These are phyloP conservation scores for Oligia latruncula DNA, from an alignment of 2,888 invertebrate species.

Conservation along the genomic window DNA sequence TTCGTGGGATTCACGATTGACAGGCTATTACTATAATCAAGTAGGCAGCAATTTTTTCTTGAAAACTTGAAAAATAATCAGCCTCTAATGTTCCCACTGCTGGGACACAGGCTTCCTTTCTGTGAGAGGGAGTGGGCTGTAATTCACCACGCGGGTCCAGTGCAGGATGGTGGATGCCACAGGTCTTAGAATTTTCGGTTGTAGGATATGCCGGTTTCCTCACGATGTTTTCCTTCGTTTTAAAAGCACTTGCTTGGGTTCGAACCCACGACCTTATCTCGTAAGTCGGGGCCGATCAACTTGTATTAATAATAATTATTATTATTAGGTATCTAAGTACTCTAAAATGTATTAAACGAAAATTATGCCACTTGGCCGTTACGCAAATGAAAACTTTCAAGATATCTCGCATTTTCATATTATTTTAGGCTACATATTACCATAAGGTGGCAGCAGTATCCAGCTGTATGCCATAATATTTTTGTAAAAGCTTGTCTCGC, in stretches of 20 bases:
- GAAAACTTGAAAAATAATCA: background rate
- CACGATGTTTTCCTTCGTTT: too few relatives aligned
- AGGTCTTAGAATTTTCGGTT: background rate
- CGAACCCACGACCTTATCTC: too few relatives aligned
- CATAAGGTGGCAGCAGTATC: background rate
- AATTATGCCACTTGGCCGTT: slow-evolving; percentile 5
- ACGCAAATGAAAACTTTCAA: background rate
- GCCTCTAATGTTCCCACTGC: background rate
- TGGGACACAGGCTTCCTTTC: background rate
- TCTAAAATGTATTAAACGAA: slow-evolving; percentile 5
- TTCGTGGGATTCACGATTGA: background rate
- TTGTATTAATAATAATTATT: too few relatives aligned
- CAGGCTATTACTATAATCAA: background rate
- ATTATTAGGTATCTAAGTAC: slow-evolving; percentile 5
- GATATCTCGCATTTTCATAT: slow-evolving; percentile 4
- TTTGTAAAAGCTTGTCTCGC: slow-evolving; percentile 33
- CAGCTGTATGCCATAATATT: slow-evolving; percentile 33
- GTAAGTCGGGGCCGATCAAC: too few relatives aligned
- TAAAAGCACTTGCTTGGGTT: too few relatives aligned
- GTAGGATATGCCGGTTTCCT: too few relatives aligned
- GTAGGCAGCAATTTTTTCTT: background rate
- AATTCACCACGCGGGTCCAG: background rate
- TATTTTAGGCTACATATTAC: slow-evolving; percentile 5
- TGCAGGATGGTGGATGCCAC: background rate
- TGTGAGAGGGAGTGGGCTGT: background rate